Conservation (phyloP, 2,797 vertebrate genomes). For the Cygnus olor region DNA sequence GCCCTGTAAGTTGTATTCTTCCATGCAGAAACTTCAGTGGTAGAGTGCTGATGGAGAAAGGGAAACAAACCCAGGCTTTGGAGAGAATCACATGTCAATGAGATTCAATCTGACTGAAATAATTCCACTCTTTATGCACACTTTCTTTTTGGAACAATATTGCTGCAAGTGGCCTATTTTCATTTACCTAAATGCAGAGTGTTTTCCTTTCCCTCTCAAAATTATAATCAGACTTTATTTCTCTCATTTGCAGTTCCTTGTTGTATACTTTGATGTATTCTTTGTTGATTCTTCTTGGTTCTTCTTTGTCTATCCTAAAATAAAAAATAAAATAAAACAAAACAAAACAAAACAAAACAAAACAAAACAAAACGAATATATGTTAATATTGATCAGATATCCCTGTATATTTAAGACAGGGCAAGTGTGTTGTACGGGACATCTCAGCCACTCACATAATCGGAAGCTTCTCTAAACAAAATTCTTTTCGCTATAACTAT, state of each 20-base stretch:
- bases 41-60: not conserved
- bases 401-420: not conserved
- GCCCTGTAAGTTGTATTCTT: not conserved
- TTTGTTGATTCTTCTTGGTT: not conserved
- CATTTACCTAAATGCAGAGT: not conserved
- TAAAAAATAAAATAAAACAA: not conserved
- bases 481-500: slow-evolving; percentile 33
- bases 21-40: not conserved
- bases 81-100: not conserved
- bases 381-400: not conserved
- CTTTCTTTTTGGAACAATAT: not conserved
- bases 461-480: slow-evolving; percentile 59
- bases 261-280: not conserved
- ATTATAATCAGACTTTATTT: not conserved
- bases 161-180: not conserved
- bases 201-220: slow-evolving; percentile 12
- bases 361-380: not conserved
- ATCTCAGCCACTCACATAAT: slow-evolving; percentile 22
- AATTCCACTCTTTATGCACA: not conserved
- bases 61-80: not conserved
- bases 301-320: not conserved
- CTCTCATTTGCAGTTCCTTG: not conserved
- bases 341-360: no score
- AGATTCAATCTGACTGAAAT: not conserved
- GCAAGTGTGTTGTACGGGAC: not conserved